Evolutionary conservation across 2,113 vertebrate genomes (phyloP), one percentile per base, ranked within the genome.

Genomic region (Echinops telfairi): DNA sequence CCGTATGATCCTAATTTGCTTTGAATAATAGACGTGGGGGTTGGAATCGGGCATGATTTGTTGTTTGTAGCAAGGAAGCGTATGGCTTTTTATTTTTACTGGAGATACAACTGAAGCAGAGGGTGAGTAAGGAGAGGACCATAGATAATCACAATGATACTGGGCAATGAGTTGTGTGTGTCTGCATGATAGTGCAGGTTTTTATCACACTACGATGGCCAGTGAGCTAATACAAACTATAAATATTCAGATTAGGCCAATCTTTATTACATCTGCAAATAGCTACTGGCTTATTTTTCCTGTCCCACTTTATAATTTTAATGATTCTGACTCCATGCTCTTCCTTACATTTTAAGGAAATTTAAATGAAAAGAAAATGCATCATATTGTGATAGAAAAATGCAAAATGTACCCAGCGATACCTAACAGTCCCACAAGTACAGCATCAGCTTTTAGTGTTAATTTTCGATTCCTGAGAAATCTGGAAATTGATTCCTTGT

Each of bases 31-130:
- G 93, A 95, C 62, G 88, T 36, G 77, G 66, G 96, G 38, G 70
- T 90, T 83, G 83, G 75, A 83, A 91, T 62, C 92, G 83, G 90
- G 91, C 91, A 96, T 95, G 64, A 96, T 96, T 96, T 97, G 84
- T 89, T 92, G 53, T 95, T 97, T 77, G 84, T 89, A 95, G 91
- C 91, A 96, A 93, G 89, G 78, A 94, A 86, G 75, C 68, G 96
- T 96, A 96, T 81, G 89, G 91, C 60, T 97, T 96, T 96, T 96
- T 93, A 96, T 93, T 97, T 96, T 95, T 97, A 82, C 71, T 96
- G n/a, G 75, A 79, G 25, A 88, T 95, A 90, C 82, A 95, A 15
- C 53, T 40, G 47, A 70, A 89, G 91, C 93, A 97, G 95, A 89
- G 92, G 92, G 91, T 95, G 86, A 97, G 57, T 86, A 95, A 88